Base-by-base conservation (phyloP, 2,797 vertebrate genomes). In the Enteromius mattozi region DNA sequence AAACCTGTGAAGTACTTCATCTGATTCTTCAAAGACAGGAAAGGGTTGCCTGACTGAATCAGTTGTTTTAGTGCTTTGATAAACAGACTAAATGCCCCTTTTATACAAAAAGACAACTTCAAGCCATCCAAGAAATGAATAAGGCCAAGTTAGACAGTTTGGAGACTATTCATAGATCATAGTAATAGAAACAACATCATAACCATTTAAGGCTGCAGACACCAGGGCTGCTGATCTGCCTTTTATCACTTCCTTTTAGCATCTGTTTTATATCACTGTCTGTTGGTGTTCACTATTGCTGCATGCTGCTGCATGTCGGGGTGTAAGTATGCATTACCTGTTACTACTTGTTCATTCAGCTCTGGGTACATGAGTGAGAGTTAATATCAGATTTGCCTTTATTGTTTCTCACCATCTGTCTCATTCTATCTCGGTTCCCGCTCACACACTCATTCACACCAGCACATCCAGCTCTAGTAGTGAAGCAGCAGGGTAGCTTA, bases 401-500 rank as follows among this genome's bases (percentile, higher is more conserved):
- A 81, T 69, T 78, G 24, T 81, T 88, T 80, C 87, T 84, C 84
- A 61, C 70, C 72, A 69, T 90, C 86, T 86, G 80, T 83, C 27
- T 89, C 85, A 86, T 88, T 90, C 89, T 89, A 89, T 89, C 90
- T 85, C 90, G 89, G 61, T 83, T 91, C 74, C 65, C 89, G 87
- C 78, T 87, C 91, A 77, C 83, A 84, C 66, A 47, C 85, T 84
- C 92, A 89, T 78, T 33, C 85, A 51, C 70, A 91, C 92, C 92
- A 87, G 88, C 92, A 54, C 65, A 76, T 85, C 70, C 89, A 86
- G 90, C 89, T 90, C 89, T 91, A 85, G 91, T 89, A 88, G 80
- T 89, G 90, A 93, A 94, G 93, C 93, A 93, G 92, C 92, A 91
- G 87, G 90, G 92, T 93, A 95, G 92, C 92, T 94, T 94, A 94